Evolutionary conservation across 2,113 vertebrate species (phyloP).

Genomic region (Anhinga anhinga): DNA sequence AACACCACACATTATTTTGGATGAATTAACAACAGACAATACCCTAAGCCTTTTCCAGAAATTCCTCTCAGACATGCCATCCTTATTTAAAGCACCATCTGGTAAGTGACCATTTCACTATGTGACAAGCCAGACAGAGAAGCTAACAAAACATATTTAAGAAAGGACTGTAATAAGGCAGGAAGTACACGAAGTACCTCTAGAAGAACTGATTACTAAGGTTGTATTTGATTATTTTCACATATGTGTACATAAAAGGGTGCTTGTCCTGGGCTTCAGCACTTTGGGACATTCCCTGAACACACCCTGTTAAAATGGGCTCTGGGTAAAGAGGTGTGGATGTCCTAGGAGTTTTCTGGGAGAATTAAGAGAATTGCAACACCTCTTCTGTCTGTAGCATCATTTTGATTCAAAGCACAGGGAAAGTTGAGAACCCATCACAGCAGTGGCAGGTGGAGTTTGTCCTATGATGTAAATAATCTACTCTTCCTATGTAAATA

Average conservation of each 20-base stretch:
- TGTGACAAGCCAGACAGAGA: neutral
- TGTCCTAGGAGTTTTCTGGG: neutral
- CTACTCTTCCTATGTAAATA: neutral
- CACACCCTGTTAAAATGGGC: neutral
- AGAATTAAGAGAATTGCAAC: neutral
- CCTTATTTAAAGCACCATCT: fast-evolving
- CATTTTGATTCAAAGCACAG: neutral
- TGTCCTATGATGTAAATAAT: neutral
- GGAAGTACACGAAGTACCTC: neutral
- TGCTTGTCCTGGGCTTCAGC: neutral
- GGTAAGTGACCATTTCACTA: neutral
- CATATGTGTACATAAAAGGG: neutral
- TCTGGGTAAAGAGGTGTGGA: neutral
- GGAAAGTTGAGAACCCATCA: neutral
- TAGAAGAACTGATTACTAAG: neutral
- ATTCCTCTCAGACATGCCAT: neutral
- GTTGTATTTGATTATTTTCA: neutral
- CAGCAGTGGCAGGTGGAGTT: neutral
- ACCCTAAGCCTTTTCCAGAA: neutral
- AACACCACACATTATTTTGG: fast-evolving
- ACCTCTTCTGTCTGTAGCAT: neutral
- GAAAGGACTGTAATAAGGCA: neutral
- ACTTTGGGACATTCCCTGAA: neutral
- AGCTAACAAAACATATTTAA: neutral
- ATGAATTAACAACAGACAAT: fast-evolving